A percentile compares a stretch with the other conserved stretches of the same genome.
These are phyloP conservation scores for Protomyctophum bolini DNA, from an alignment of 2,113 vertebrate genomes.

Conservation along the genomic window DNA sequence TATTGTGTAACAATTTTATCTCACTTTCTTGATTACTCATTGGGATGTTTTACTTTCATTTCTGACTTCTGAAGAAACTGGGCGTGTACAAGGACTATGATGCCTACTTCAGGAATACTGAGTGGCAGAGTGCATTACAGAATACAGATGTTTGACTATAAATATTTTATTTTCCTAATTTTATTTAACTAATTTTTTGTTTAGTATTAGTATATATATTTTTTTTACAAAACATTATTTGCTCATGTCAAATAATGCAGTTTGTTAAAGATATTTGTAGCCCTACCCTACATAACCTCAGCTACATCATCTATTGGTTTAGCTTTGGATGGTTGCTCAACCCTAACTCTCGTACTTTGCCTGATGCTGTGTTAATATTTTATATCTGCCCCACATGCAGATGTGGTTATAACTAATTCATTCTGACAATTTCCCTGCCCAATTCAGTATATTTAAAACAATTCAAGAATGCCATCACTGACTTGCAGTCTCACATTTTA, in stretches of 20 bases:
- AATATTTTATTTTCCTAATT: too few relatives aligned
- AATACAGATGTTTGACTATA: slow-evolving; percentile 50
- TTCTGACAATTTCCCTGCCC: slow-evolving; percentile 59
- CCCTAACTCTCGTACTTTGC: slow-evolving; percentile 53
- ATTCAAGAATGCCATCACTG: slow-evolving; percentile 24
- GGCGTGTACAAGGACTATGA: slow-evolving; percentile 63
- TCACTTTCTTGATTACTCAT: slow-evolving; percentile 8
- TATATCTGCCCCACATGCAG: slow-evolving; percentile 70
- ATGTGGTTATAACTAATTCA: slow-evolving; percentile 76
- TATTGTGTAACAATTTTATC: slow-evolving; percentile 2
- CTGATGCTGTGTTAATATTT: slow-evolving; percentile 74
- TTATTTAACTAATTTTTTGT: too few relatives aligned
- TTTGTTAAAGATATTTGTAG: too few relatives aligned
- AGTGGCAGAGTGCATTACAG: slow-evolving; percentile 39
- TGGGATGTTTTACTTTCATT: slow-evolving; percentile 12
- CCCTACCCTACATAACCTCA: too few relatives aligned
- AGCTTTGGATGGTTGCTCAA: slow-evolving; percentile 45
- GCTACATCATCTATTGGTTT: background rate
- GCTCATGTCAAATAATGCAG: too few relatives aligned
- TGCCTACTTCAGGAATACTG: slow-evolving; percentile 46
- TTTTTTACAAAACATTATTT: too few relatives aligned
- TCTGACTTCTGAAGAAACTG: slow-evolving; percentile 56
- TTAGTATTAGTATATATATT: too few relatives aligned
- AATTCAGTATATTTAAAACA: slow-evolving; percentile 35
- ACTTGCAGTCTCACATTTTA: slow-evolving; percentile 11